Conservation (phyloP, 2,888 invertebrate genomes). For the Melitaea athalia region DNA sequence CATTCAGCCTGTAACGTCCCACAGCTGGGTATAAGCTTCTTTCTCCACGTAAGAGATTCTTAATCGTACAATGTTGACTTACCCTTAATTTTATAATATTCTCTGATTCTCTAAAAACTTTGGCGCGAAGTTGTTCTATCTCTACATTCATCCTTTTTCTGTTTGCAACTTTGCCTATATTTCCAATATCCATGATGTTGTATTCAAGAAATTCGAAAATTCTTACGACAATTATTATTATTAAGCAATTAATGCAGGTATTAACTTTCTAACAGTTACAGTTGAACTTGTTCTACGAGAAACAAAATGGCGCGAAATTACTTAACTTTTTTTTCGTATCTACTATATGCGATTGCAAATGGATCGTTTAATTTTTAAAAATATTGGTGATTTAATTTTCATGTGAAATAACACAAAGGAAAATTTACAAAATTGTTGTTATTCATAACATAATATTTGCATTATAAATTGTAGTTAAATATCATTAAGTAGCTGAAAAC, state of each 20-base stretch:
- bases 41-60: too few species aligned
- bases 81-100: conserved; percentile 72
- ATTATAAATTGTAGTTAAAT: too few species aligned
- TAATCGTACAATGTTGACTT: conserved; percentile 16
- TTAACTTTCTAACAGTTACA: not conserved
- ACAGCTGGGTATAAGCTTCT: too few species aligned
- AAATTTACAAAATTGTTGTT: too few species aligned
- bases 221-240: not conserved
- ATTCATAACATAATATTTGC: too few species aligned
- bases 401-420: too few species aligned
- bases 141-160: conserved; percentile 62
- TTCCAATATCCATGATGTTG: conserved; percentile 57
- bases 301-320: conserved; percentile 10
- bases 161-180: conserved; percentile 58
- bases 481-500: too few species aligned
- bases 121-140: conserved; percentile 63
- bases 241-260: too few species aligned
- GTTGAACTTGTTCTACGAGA: not conserved
- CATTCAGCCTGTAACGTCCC: too few species aligned
- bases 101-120: conserved; percentile 61
- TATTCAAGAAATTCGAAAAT: too few species aligned
- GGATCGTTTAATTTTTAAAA: not conserved
- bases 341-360: too few species aligned
- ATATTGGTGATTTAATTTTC: not conserved
- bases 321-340: not conserved